A percentile compares a stretch with the other conserved stretches of the same genome.
phyloP scores from a whole-genome alignment of 2,797 vertebrate species.

The Leptatherina wallacei region DNA sequence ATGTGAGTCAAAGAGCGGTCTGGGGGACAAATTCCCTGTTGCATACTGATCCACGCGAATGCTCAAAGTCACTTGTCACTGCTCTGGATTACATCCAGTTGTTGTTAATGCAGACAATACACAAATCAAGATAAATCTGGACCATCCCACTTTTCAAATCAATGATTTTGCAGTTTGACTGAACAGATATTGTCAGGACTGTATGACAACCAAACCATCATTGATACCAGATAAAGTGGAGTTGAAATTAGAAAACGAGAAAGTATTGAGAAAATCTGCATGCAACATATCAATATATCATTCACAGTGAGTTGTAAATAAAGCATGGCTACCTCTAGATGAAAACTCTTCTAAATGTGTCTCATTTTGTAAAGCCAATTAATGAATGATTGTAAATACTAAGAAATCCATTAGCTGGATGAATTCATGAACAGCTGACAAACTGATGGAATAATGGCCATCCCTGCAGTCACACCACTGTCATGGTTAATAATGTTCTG shows the following conservation, averaged over 20 bases:
- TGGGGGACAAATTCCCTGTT: not conserved
- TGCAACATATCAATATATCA: not conserved
- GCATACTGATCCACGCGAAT: constrained; percentile 52
- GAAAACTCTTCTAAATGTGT: no score
- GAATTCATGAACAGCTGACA: no score
- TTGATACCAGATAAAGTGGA: constrained; percentile 9
- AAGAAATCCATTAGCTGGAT: no score
- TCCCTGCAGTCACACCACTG: no score
- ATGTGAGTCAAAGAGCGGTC: constrained; percentile 37
- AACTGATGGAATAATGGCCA: no score
- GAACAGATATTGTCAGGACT: constrained; percentile 9
- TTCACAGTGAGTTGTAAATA: not conserved
- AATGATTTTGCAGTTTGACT: constrained; percentile 10
- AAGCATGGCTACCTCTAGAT: not conserved
- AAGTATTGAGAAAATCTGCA: not conserved
- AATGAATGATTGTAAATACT: no score
- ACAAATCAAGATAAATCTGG: not conserved
- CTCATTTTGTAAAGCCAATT: no score
- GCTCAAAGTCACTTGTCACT: constrained; percentile 18
- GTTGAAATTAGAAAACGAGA: constrained; percentile 8
- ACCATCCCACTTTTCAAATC: constrained; percentile 12
- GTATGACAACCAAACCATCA: constrained; percentile 22
- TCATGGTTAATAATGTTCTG: no score
- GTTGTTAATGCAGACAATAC: constrained; percentile 9
- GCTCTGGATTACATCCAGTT: constrained; percentile 38